Percentiles rank a stretch among this genome's conserved stretches.
These are phyloP conservation scores for Micromesistius poutassou DNA, from an alignment of 2,797 vertebrate species.

Conservation along the genomic window DNA sequence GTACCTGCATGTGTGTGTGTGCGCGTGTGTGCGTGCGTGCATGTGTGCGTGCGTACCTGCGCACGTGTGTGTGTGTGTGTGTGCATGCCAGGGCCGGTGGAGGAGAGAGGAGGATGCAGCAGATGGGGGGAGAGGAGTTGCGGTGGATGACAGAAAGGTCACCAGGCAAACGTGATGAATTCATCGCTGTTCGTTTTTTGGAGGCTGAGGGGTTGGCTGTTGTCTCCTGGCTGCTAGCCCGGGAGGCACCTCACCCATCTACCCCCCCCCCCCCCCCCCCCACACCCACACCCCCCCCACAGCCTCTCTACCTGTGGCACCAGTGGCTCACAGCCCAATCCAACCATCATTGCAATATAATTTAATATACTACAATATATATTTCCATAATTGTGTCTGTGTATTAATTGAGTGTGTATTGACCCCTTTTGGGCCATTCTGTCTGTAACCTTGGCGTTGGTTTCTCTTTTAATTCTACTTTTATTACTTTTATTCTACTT, in stretches of 20 bases:
- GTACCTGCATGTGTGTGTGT: not conserved
- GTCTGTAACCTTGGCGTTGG: too few species aligned
- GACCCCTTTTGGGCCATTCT: too few species aligned
- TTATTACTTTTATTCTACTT: too few species aligned
- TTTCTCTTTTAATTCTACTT: too few species aligned
- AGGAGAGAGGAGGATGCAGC: conserved; percentile 39
- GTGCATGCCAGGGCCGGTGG: conserved; percentile 24
- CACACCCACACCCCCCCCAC: not conserved
- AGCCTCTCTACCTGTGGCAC: conserved; percentile 46
- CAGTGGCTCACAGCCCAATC: conserved; percentile 52
- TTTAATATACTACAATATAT: too few species aligned
- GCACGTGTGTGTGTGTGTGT: conserved; percentile 31
- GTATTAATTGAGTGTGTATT: too few species aligned
- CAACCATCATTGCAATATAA: too few species aligned
- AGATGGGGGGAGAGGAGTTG: conserved; percentile 35
- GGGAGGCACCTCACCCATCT: conserved; percentile 46
- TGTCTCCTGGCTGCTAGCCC: conserved; percentile 51
- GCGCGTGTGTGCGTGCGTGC: not conserved
- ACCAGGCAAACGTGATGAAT: conserved; percentile 73
- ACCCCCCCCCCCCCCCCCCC: conserved; percentile 8
- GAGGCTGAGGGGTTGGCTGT: conserved; percentile 47
- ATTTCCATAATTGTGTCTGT: too few species aligned
- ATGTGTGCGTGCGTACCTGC: conserved; percentile 23
- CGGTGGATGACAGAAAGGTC: conserved; percentile 67
- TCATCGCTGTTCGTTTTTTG: conserved; percentile 72